Conservation (phyloP, 2,888 invertebrate genomes). For the Neria commutata region DNA sequence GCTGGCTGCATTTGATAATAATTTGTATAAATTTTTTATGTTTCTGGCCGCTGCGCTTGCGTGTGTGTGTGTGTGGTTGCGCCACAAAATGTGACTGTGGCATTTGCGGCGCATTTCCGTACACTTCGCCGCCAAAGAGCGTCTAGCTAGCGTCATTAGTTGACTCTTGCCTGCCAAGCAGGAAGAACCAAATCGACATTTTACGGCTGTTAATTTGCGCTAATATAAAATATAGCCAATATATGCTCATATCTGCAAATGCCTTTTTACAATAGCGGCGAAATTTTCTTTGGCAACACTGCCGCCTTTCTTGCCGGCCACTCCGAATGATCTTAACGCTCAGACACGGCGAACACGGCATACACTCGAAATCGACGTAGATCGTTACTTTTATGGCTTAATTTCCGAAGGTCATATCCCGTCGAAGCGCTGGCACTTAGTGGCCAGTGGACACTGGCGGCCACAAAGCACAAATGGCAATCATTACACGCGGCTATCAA, state of each 20-base stretch:
- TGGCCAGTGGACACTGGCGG: neutral
- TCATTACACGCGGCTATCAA: slow-evolving; percentile 36
- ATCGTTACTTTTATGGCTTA: slow-evolving; percentile 39
- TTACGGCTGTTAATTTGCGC: slow-evolving; percentile 19
- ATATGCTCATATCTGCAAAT: neutral
- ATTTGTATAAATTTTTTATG: no score
- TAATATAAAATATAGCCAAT: slow-evolving; percentile 10
- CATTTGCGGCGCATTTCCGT: no score
- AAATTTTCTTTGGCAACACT: neutral
- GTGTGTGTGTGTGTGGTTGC: neutral
- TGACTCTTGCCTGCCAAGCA: neutral
- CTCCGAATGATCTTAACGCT: neutral
- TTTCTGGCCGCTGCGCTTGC: neutral
- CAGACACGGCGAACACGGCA: neutral
- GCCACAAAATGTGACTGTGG: no score
- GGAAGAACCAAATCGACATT: slow-evolving; percentile 14
- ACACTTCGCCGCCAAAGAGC: neutral
- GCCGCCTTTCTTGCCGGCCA: neutral
- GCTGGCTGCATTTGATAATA: no score
- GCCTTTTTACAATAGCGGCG: neutral
- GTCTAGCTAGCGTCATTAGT: no score
- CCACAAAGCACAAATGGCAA: slow-evolving; percentile 14
- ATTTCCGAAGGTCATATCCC: slow-evolving; percentile 36
- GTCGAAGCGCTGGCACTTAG: slow-evolving; percentile 6
- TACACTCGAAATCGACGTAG: neutral